Conservation (phyloP, 2,888 invertebrate genomes). For the Odontocerum albicorne region DNA sequence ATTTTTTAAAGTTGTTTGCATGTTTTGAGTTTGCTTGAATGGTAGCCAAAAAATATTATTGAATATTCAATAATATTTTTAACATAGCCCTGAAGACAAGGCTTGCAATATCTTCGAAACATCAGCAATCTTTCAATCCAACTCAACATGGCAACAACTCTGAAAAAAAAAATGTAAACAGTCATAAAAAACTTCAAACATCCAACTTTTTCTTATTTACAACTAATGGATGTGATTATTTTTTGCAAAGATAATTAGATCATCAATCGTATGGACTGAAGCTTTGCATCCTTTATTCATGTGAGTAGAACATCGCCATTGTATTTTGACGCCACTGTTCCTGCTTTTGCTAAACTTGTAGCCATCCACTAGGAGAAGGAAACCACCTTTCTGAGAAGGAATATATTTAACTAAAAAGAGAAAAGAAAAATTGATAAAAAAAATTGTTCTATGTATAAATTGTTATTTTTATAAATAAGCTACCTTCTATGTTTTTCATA, state of each 20-base stretch:
- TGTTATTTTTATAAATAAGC: no score
- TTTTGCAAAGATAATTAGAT: background rate
- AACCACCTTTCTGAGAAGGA: background rate
- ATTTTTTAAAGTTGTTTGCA: no score
- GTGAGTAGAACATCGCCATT: background rate
- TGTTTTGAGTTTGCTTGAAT: no score
- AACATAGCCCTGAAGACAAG: no score
- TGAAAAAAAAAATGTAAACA: no score
- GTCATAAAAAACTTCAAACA: no score
- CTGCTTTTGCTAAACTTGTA: background rate
- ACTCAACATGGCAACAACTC: no score
- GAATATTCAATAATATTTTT: no score
- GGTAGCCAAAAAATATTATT: no score
- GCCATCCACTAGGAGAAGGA: background rate
- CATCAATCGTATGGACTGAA: constrained; percentile 1
- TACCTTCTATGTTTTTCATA: no score
- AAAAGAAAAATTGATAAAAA: background rate
- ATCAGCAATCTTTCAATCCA: no score
- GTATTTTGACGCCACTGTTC: background rate
- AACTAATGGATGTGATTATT: constrained; percentile 5
- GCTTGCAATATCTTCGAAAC: no score
- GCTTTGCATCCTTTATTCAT: constrained; percentile 6
- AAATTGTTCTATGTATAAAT: background rate
- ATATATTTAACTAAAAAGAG: background rate
- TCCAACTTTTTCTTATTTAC: background rate